Base-by-base conservation (phyloP, 2,113 vertebrate species). In the Rafetus swinhoei region DNA sequence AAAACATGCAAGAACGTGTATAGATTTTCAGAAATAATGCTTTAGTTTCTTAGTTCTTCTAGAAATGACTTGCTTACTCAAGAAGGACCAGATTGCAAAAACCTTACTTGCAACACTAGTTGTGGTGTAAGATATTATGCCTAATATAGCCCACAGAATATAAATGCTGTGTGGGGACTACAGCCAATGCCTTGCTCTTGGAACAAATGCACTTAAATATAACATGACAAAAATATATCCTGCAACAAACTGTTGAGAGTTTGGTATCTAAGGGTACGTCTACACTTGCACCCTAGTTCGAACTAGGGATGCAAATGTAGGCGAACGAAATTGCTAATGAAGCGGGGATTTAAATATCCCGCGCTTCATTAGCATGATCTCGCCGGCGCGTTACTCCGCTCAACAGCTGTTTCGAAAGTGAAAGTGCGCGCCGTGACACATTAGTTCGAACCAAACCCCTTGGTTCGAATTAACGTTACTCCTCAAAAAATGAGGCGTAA, bases 51-150 rank as follows among this genome's bases (percentile, higher is more conserved):
- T 10, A 14, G 59, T 3, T 1, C 32, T 39, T 57, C 35, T 50
- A 39, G 29, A 50, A 21, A 53, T 16, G 81, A 10, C 0, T 22
- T 18, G 4, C 7, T 22, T 74, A 21, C 25, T 0, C 1, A 25
- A 45, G 9, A 14, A 39, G 7, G 0, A 45, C 32, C 54, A 56
- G 55, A n/a, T 72, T 18, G 60, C 4, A 62, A 5, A 4, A 45
- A 29, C n/a, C 77, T 4, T 21, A 69, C 29, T n/a, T 32, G 18
- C 65, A 69, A n/a, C 65, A 69, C 32, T 69, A 9, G 32, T 18
- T 35, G 16, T 35, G 32, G n/a, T 72, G n/a, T 35, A 72, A 72
- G 9, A n/a, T 72, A 35, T 72, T 72, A 72, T 35, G 7, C 18
- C 18, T 72, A 72, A 35, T 72, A 18, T 35, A n/a, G 8, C 65